Base-by-base conservation (phyloP, 2,113 vertebrate genomes). In the Ceyx cyanopectus region DNA sequence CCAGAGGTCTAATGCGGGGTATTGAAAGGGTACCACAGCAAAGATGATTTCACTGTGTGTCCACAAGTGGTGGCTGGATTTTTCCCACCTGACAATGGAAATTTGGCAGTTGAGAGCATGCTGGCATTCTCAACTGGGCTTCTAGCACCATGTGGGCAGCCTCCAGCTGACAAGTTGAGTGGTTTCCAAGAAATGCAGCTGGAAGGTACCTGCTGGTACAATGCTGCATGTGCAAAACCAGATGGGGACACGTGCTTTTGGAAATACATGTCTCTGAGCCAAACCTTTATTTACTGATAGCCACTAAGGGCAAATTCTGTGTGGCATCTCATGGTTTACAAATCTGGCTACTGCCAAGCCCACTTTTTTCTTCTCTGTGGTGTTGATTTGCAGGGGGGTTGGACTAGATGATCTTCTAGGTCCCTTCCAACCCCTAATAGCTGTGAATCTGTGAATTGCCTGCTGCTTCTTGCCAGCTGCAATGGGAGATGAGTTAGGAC, bases 101-200 rank as follows among this genome's bases (percentile, higher is more conserved):
- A 72, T 86, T 50, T 87, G 46, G 58, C 37, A 54, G 74, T 30
- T 90, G 86, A 69, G 37, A 79, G 54, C 45, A 43, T 0, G 1
- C 37, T 10, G 23, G 56, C 32, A 24, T 85, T 82, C 81, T 80
- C 70, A 92, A 87, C 43, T 63, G 67, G 40, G 84, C 86, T 79
- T 54, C 40, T 51, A 84, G 22, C 41, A 82, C 66, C 78, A 73
- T 41, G 67, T 80, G 81, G 54, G 60, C 24, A 80, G 51, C 63
- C 78, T 69, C 20, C 46, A 50, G 54, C 7, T 76, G 92, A 82
- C 84, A 74, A 40, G 54, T 29, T 56, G 91, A 77, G 23, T 26
- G 34, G 46, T 56, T 87, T 77, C 89, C 89, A 92, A 76, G 74
- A 87, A 89, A 48, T 46, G 32, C 74, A 95, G 78, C 89, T 91